Evolutionary conservation across 2,797 vertebrate genomes (phyloP).

Genomic region (Rhinophrynus dorsalis): DNA sequence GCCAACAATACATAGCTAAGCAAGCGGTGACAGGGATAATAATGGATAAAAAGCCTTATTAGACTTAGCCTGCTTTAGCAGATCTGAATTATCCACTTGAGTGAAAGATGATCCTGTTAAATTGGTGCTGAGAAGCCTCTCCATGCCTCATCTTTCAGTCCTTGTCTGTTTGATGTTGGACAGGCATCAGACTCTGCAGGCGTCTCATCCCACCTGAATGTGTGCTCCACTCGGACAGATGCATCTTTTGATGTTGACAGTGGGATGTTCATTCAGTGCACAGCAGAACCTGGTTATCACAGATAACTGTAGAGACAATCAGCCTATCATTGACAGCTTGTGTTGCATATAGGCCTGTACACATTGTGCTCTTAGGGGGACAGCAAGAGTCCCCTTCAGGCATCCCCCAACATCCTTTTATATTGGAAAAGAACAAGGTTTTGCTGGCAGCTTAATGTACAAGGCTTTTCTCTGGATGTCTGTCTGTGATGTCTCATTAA

Average conservation of each 20-base stretch:
- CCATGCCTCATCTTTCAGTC: constrained; percentile 37
- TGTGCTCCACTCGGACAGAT: constrained; percentile 28
- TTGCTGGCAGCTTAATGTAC: constrained; percentile 15
- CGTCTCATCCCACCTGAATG: constrained; percentile 47
- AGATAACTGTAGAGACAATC: constrained; percentile 37
- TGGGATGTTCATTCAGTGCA: constrained; percentile 34
- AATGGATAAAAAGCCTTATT: constrained; percentile 50
- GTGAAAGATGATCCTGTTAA: constrained; percentile 51
- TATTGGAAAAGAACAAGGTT: constrained; percentile 16
- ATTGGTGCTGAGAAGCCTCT: constrained; percentile 46
- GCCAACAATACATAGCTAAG: constrained; percentile 42
- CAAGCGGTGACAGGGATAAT: constrained; percentile 47
- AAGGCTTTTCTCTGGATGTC: not conserved
- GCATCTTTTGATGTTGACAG: constrained; percentile 44
- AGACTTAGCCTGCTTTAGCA: constrained; percentile 47
- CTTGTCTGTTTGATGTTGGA: constrained; percentile 47
- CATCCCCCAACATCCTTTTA: constrained; percentile 19
- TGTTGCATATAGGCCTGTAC: constrained; percentile 7
- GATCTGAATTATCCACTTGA: constrained; percentile 49
- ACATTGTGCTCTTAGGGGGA: constrained; percentile 6
- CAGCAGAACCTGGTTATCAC: constrained; percentile 37
- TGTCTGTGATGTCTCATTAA: constrained; percentile 30
- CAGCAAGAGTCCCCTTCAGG: constrained; percentile 14
- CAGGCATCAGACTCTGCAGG: constrained; percentile 45
- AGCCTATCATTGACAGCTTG: constrained; percentile 29